These are phyloP conservation scores for Acanthochromis polyacanthus DNA, from an alignment of 2,113 vertebrate species.

Conservation along the genomic window DNA sequence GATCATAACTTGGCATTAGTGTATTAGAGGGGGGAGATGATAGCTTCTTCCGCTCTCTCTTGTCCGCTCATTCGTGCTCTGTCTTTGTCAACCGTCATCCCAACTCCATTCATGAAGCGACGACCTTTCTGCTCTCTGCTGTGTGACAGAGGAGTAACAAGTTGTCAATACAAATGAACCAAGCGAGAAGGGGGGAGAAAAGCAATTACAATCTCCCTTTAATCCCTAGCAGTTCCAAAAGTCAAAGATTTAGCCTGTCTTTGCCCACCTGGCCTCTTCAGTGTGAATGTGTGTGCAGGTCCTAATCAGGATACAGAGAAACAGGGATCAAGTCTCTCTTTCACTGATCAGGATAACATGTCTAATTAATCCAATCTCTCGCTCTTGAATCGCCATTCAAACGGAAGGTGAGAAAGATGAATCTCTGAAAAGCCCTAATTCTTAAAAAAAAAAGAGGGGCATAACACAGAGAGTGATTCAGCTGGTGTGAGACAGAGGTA, in stretches of 20 bases:
- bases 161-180: slow-evolving; percentile 81
- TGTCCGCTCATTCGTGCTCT: slow-evolving; percentile 41
- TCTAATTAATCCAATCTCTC: slow-evolving; percentile 82
- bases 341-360: slow-evolving; percentile 81
- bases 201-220: slow-evolving; percentile 82
- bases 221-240: slow-evolving; percentile 76
- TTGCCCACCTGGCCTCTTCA: slow-evolving; percentile 53
- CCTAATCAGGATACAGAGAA: slow-evolving; percentile 75
- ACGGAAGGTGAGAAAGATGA: slow-evolving; percentile 51
- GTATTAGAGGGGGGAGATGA: slow-evolving; percentile 52
- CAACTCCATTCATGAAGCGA: slow-evolving; percentile 62
- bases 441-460: slow-evolving; percentile 34
- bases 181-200: slow-evolving; percentile 51
- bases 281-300: slow-evolving; percentile 33
- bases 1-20: slow-evolving; percentile 65
- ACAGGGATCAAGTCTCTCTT: slow-evolving; percentile 77
- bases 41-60: slow-evolving; percentile 31
- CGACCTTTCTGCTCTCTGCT: slow-evolving; percentile 57
- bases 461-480: slow-evolving; percentile 60
- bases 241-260: slow-evolving; percentile 73
- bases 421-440: slow-evolving; percentile 58
- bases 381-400: slow-evolving; percentile 74
- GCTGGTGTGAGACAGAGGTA: slow-evolving; percentile 12
- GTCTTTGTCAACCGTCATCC: slow-evolving; percentile 65
- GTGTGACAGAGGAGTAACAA: slow-evolving; percentile 67